These are phyloP conservation scores for Ictidomys tridecemlineatus DNA, from an alignment of 2,113 vertebrate species.

Conservation along the genomic window DNA sequence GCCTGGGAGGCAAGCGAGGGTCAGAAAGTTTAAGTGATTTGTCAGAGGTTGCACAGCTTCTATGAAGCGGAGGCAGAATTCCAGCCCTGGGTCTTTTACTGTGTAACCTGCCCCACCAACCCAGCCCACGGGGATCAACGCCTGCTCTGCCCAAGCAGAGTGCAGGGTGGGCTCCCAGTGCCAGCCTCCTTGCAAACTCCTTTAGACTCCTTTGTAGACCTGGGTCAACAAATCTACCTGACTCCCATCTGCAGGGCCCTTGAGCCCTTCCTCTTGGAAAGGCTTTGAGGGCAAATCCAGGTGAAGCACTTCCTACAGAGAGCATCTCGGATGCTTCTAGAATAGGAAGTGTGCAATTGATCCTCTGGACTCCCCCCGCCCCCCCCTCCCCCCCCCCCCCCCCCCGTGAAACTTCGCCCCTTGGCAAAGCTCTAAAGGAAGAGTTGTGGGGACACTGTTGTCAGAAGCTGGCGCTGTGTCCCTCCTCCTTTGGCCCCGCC, in stretches of 20 bases:
- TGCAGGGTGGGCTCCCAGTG: fast-evolving
- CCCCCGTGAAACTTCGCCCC: not conserved
- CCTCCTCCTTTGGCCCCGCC: not conserved
- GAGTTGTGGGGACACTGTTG: not conserved
- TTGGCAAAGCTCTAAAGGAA: not conserved
- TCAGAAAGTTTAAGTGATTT: not conserved
- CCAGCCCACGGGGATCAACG: fast-evolving
- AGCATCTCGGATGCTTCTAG: not conserved
- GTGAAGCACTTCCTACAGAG: not conserved
- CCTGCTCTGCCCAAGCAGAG: not conserved
- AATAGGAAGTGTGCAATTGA: not conserved
- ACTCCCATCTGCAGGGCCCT: not conserved
- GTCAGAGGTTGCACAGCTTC: not conserved
- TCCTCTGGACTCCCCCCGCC: not conserved
- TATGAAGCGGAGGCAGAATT: not conserved
- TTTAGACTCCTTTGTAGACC: not conserved
- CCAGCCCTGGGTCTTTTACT: not conserved
- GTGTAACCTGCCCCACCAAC: not conserved
- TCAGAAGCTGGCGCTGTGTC: not conserved
- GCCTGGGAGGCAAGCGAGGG: not conserved
- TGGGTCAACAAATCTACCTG: not conserved
- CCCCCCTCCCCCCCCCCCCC: no score
- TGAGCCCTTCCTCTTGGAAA: not conserved
- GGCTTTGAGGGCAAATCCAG: not conserved
- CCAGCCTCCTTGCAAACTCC: not conserved